phyloP scores from a whole-genome alignment of 2,888 invertebrate genomes.

The Athripsodes cinereus region DNA sequence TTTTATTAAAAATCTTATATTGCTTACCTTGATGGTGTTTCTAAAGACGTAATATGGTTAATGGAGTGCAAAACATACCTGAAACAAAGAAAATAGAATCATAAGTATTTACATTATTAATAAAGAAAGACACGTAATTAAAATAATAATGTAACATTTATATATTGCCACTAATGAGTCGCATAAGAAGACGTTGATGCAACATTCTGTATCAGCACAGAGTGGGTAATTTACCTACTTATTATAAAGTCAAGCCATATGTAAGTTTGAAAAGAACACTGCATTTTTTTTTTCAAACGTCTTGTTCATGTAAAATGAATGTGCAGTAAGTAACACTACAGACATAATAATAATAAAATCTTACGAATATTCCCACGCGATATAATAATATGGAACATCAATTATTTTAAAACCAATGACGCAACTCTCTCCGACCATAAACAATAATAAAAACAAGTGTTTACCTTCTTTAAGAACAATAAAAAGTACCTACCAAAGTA shows the following conservation, averaged over 20 bases:
- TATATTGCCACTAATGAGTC: too few species aligned
- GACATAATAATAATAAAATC: not conserved
- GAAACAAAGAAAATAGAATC: not conserved
- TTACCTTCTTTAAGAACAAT: too few species aligned
- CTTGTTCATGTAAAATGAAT: too few species aligned
- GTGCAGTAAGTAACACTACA: not conserved
- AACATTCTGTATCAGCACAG: too few species aligned
- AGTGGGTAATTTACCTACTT: too few species aligned
- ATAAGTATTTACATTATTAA: not conserved
- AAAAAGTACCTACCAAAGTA: too few species aligned
- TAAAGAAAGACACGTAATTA: not conserved
- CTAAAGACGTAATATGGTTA: not conserved
- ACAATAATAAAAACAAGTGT: not conserved
- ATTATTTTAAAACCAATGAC: not conserved
- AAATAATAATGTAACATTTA: not conserved
- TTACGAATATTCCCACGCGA: not conserved
- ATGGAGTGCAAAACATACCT: not conserved
- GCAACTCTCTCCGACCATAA: not conserved
- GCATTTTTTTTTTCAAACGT: too few species aligned
- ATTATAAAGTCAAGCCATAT: too few species aligned
- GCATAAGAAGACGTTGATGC: too few species aligned
- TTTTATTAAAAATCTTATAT: too few species aligned
- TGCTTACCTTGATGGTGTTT: too few species aligned
- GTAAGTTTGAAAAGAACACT: not conserved
- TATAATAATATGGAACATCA: not conserved